A percentile compares a stretch with the other conserved stretches of the same genome.
Evolutionary conservation across 2,797 vertebrate species (phyloP).

Genomic region (Channallabes apus): DNA sequence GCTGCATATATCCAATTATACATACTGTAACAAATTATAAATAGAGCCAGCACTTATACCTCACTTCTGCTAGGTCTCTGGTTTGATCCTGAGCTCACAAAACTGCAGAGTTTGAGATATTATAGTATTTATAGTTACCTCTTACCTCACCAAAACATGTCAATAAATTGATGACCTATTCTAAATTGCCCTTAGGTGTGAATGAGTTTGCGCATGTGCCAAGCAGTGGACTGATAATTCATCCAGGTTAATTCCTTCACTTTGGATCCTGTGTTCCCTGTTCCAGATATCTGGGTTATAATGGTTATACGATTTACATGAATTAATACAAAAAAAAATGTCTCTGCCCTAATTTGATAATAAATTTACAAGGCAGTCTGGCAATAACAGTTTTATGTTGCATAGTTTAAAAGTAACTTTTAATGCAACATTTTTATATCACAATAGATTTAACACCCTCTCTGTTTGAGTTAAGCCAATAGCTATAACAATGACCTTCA

Average conservation of each 20-base stretch:
- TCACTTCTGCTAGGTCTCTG: background rate
- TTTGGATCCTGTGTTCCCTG: background rate
- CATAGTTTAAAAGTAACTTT: background rate
- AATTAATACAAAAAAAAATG: background rate
- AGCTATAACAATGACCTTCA: background rate
- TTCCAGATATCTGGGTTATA: background rate
- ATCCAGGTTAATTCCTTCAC: background rate
- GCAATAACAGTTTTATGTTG: background rate
- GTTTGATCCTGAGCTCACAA: background rate
- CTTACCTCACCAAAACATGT: background rate
- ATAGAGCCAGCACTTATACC: background rate
- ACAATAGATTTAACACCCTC: background rate
- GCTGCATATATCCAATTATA: background rate
- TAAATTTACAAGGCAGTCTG: background rate
- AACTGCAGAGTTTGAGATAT: background rate
- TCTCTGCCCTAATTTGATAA: too few relatives aligned
- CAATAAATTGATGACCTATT: background rate
- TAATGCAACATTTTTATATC: background rate
- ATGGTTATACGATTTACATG: background rate
- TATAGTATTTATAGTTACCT: background rate
- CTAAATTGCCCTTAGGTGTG: background rate
- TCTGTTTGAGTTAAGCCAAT: background rate
- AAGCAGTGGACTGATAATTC: background rate
- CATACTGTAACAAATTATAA: slow-evolving; percentile 3
- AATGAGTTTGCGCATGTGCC: background rate